Percentiles rank a stretch among this genome's conserved stretches.
Evolutionary conservation across 2,888 invertebrate species (phyloP).

Genomic region (Eremobia ochroleuca): DNA sequence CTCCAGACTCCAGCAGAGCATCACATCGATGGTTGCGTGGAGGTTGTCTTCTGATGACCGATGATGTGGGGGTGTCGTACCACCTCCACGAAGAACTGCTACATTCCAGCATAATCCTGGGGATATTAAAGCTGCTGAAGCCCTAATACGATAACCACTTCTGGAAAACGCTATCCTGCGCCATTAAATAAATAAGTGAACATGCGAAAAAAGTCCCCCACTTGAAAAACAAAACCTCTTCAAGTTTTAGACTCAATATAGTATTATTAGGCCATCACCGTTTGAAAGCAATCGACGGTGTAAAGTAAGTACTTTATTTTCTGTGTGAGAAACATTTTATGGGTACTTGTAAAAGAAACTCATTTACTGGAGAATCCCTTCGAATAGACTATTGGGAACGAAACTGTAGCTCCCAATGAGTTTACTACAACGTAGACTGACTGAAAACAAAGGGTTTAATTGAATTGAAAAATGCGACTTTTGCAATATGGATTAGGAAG

Average conservation of each 20-base stretch:
- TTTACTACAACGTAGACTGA: conserved; percentile 24
- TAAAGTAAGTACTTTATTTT: conserved; percentile 56
- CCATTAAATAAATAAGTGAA: background rate
- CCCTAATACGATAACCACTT: too few relatives aligned
- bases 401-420: conserved; percentile 33
- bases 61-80: too few relatives aligned
- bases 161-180: too few relatives aligned
- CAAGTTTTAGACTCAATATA: conserved; percentile 36
- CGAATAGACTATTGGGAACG: conserved; percentile 31
- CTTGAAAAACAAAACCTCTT: conserved; percentile 21
- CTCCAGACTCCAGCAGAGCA: too few relatives aligned
- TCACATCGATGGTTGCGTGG: too few relatives aligned
- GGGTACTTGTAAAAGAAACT: conserved; percentile 56
- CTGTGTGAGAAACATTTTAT: conserved; percentile 53
- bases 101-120: too few relatives aligned
- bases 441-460: conserved; percentile 50
- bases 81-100: too few relatives aligned
- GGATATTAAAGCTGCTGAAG: too few relatives aligned
- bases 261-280: conserved; percentile 46
- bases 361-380: conserved; percentile 53
- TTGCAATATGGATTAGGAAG: conserved; percentile 4
- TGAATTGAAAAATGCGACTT: conserved; percentile 48
- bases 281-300: conserved; percentile 47
- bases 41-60: too few relatives aligned
- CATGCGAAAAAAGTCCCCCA: background rate